Evolutionary conservation across 37 sponge, comb jelly and placozoan genomes (phyloP).

Genomic region (Mnemiopsis leidyi): DNA sequence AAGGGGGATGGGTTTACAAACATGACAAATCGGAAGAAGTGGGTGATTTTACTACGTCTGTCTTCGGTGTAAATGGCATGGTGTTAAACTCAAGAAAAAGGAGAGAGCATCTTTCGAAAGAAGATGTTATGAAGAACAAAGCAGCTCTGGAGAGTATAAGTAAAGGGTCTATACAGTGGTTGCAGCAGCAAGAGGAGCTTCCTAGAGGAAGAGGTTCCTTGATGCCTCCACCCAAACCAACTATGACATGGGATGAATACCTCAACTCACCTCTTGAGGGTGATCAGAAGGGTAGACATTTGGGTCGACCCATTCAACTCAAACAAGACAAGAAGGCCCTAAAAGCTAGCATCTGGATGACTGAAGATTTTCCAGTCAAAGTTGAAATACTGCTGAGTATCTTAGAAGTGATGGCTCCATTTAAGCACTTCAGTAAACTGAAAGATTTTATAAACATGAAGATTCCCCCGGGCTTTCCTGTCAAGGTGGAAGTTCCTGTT

Average conservation of each 20-base stretch:
- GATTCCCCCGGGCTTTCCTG: slow-evolving; percentile 90
- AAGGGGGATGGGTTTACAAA: slow-evolving; percentile 77
- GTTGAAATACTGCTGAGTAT: slow-evolving; percentile 81
- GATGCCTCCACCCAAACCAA: slow-evolving; percentile 70
- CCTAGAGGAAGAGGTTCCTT: slow-evolving; percentile 67
- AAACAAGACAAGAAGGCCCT: slow-evolving; percentile 78
- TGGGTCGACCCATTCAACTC: slow-evolving; percentile 74
- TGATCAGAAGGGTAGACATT: slow-evolving; percentile 66
- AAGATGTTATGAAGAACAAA: slow-evolving; percentile 77
- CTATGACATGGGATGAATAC: slow-evolving; percentile 83
- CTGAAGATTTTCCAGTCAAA: slow-evolving; percentile 77
- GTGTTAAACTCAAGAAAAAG: slow-evolving; percentile 80
- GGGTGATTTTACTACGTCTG: slow-evolving; percentile 79
- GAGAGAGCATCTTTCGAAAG: slow-evolving; percentile 84
- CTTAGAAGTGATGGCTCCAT: slow-evolving; percentile 84
- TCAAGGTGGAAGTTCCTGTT: slow-evolving; percentile 87
- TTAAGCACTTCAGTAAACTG: slow-evolving; percentile 90
- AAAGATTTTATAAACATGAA: slow-evolving; percentile 80
- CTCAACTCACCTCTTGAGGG: slow-evolving; percentile 30
- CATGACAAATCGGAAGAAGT: slow-evolving; percentile 76
- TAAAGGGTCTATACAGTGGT: slow-evolving; percentile 31
- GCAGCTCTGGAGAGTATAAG: slow-evolving; percentile 61
- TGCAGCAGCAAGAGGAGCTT: slow-evolving; percentile 42
- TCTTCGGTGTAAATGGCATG: slow-evolving; percentile 78
- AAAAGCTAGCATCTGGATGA: slow-evolving; percentile 75